These are phyloP conservation scores for Acanthaster planci DNA, from an alignment of 35 echinoderm and acorn worm genomes.

Conservation along the genomic window DNA sequence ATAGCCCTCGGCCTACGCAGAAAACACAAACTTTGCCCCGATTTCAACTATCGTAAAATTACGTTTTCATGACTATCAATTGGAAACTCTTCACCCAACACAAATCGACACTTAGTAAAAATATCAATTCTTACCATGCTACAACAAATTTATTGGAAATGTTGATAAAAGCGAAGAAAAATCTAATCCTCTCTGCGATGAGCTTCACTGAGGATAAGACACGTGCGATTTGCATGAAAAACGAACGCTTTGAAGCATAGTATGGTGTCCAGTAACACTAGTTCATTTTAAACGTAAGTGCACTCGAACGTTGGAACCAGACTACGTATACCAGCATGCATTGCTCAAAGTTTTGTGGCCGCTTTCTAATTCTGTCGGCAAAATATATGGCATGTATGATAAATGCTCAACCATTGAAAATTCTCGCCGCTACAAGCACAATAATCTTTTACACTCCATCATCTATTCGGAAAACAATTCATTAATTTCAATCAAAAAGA, in stretches of 20 bases:
- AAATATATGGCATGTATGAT: too few relatives aligned
- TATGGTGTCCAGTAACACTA: neutral
- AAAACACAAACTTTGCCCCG: too few relatives aligned
- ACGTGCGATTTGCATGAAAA: neutral
- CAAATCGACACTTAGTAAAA: neutral
- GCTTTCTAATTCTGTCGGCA: too few relatives aligned
- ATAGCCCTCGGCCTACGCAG: too few relatives aligned
- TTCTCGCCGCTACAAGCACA: too few relatives aligned
- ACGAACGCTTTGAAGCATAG: neutral
- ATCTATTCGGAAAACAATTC: too few relatives aligned
- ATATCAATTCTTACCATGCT: constrained; percentile 10
- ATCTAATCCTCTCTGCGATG: constrained; percentile 43
- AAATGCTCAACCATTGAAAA: too few relatives aligned
- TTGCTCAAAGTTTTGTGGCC: neutral
- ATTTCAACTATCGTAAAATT: too few relatives aligned
- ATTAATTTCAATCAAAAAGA: too few relatives aligned
- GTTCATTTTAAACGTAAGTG: neutral
- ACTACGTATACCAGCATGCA: neutral
- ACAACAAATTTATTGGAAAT: neutral
- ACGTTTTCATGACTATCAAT: too few relatives aligned
- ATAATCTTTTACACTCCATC: too few relatives aligned
- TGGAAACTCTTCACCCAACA: too few relatives aligned
- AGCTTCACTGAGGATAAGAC: constrained; percentile 58
- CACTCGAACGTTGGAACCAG: neutral
- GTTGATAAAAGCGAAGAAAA: constrained; percentile 5